These are phyloP conservation scores for Synergus japonicus DNA, from an alignment of 2,888 invertebrate genomes.

Conservation along the genomic window DNA sequence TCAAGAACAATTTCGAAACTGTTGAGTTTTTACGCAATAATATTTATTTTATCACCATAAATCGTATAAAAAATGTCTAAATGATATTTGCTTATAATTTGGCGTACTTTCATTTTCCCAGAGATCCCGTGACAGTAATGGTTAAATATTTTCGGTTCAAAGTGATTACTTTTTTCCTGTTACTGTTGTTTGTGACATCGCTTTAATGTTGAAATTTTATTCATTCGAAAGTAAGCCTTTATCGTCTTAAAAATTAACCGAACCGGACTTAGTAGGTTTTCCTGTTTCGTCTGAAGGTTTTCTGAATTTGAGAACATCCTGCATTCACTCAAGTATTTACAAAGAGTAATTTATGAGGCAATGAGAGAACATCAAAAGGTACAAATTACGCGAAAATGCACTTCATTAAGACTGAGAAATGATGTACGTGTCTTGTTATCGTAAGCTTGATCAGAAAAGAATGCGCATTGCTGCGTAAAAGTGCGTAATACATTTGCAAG, in stretches of 20 bases:
- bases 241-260: no score
- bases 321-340: background rate
- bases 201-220: no score
- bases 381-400: constrained; percentile 2
- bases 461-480: constrained; percentile 52
- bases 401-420: background rate
- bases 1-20: background rate
- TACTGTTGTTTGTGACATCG: no score
- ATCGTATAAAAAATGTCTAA: no score
- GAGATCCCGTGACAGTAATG: background rate
- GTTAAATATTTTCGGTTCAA: background rate
- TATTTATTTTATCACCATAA: no score
- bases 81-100: no score
- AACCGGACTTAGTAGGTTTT: no score
- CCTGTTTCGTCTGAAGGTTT: no score
- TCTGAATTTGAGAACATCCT: background rate
- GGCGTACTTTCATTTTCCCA: background rate
- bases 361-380: background rate
- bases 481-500: constrained; percentile 48
- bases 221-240: no score
- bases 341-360: background rate
- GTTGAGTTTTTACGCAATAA: no score
- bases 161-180: background rate
- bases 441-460: background rate
- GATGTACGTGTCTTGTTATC: constrained; percentile 11